A percentile compares a stretch with the other conserved stretches of the same genome.
phyloP scores from a whole-genome alignment of 2,888 invertebrate species.

The Drosophila demipolita region DNA sequence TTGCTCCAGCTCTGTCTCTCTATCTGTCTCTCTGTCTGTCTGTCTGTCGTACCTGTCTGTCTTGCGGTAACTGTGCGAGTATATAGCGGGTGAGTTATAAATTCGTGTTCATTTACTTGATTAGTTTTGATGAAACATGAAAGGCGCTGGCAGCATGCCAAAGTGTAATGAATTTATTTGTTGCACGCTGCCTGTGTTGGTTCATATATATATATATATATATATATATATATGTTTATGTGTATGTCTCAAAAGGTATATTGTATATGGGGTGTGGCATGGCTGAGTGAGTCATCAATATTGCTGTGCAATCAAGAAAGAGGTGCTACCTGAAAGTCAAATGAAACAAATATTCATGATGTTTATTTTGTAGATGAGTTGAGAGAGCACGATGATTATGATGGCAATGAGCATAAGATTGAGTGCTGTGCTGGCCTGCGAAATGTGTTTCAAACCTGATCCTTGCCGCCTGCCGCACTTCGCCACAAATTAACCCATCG shows the following conservation, averaged over 20 bases:
- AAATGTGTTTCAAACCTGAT: conserved; percentile 72
- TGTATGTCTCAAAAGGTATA: neutral
- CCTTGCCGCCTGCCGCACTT: conserved; percentile 78
- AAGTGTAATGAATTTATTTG: conserved; percentile 68
- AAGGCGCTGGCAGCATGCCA: conserved; percentile 73
- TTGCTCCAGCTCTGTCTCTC: conserved; percentile 20
- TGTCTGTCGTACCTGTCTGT: conserved; percentile 38
- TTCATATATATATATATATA: neutral
- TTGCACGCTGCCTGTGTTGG: conserved; percentile 18
- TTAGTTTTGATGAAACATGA: conserved; percentile 80
- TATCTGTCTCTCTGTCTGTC: conserved; percentile 43
- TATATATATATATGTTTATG: neutral
- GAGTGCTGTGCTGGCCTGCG: neutral
- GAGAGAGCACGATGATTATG: neutral
- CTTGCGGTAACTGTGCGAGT: conserved; percentile 64
- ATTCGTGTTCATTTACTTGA: conserved; percentile 80
- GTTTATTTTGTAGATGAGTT: neutral
- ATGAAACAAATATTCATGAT: neutral
- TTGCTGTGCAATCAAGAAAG: conserved; percentile 12
- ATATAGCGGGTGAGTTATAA: conserved; percentile 51
- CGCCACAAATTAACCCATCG: conserved; percentile 76
- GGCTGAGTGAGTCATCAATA: conserved; percentile 32
- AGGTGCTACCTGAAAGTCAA: conserved; percentile 27
- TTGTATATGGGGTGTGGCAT: conserved; percentile 25
- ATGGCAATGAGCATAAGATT: neutral